Evolutionary conservation across 2,888 invertebrate genomes (phyloP).

Genomic region (Clusia tigrina): DNA sequence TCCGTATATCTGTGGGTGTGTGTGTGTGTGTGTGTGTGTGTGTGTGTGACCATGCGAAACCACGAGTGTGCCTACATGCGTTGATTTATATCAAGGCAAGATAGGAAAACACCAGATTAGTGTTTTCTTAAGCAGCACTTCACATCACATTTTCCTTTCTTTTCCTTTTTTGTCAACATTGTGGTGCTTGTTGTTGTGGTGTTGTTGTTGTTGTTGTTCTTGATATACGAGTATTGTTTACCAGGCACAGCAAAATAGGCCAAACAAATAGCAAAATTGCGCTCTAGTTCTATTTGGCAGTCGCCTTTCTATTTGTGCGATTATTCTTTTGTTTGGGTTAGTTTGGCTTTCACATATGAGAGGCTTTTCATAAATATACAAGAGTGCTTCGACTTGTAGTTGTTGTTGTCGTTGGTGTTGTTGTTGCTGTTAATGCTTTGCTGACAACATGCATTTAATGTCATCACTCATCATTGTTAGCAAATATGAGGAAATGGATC

Average conservation of each 20-base stretch:
- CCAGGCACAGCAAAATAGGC: slow-evolving; percentile 38
- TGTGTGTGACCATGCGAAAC: slow-evolving; percentile 18
- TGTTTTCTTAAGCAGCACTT: slow-evolving; percentile 31
- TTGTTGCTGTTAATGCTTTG: not conserved
- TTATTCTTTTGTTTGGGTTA: slow-evolving; percentile 31
- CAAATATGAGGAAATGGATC: not conserved
- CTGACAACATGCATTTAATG: not conserved
- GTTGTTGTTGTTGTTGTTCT: slow-evolving; percentile 20
- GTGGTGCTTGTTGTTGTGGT: slow-evolving; percentile 4
- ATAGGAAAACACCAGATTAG: slow-evolving; percentile 36
- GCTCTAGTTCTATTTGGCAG: slow-evolving; percentile 22
- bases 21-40: slow-evolving; percentile 18
- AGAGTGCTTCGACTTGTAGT: not conserved
- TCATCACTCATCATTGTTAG: not conserved
- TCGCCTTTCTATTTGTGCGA: not conserved
- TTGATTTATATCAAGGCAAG: slow-evolving; percentile 46
- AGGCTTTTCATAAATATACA: slow-evolving; percentile 39
- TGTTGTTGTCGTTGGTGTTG: not conserved
- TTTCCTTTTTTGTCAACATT: slow-evolving; percentile 5
- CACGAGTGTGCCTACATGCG: slow-evolving; percentile 37
- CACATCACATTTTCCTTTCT: slow-evolving; percentile 11
- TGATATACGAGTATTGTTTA: too few relatives aligned
- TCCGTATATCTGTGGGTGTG: not conserved
- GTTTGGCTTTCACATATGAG: slow-evolving; percentile 38
- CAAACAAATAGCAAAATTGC: too few relatives aligned